Conservation (phyloP, 2,113 vertebrate genomes). For the Uria aalge region DNA sequence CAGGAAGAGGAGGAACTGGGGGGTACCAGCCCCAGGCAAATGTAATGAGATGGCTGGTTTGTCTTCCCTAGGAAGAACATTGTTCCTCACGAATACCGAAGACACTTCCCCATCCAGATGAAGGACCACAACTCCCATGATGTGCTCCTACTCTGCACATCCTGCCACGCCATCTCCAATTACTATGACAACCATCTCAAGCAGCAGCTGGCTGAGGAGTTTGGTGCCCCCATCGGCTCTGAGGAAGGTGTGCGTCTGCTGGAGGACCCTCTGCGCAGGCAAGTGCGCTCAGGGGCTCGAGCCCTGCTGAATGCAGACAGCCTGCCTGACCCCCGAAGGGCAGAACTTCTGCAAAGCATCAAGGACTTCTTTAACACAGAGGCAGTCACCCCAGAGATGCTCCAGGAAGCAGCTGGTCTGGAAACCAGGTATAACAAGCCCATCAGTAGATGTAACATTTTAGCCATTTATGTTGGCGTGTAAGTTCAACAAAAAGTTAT, state of each 20-base stretch:
- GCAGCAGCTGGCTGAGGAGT: constrained; percentile 88
- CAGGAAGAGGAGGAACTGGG: background rate
- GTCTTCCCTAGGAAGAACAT: constrained; percentile 88
- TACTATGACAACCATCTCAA: constrained; percentile 90
- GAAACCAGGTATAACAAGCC: constrained; percentile 84
- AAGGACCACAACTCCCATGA: constrained; percentile 99
- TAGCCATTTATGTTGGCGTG: background rate
- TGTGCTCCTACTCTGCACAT: constrained; percentile 92
- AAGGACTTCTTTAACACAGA: constrained; percentile 73
- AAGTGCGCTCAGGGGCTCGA: constrained; percentile 89
- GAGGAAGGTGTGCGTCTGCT: constrained; percentile 88
- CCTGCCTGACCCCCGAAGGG: constrained; percentile 79
- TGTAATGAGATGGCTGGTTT: background rate
- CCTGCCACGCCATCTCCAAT: constrained; percentile 93
- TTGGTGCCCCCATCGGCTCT: constrained; percentile 86
- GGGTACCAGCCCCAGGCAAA: background rate
- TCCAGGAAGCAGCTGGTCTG: constrained; percentile 83
- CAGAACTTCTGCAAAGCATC: constrained; percentile 82
- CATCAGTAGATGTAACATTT: background rate
- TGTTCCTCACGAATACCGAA: constrained; percentile 93
- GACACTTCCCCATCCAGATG: constrained; percentile 94
- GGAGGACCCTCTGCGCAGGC: constrained; percentile 86
- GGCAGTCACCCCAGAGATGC: constrained; percentile 72
- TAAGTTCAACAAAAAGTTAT: background rate
- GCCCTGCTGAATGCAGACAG: constrained; percentile 85